Conservation (phyloP, 2,797 vertebrate species). For the Falco rusticolus region DNA sequence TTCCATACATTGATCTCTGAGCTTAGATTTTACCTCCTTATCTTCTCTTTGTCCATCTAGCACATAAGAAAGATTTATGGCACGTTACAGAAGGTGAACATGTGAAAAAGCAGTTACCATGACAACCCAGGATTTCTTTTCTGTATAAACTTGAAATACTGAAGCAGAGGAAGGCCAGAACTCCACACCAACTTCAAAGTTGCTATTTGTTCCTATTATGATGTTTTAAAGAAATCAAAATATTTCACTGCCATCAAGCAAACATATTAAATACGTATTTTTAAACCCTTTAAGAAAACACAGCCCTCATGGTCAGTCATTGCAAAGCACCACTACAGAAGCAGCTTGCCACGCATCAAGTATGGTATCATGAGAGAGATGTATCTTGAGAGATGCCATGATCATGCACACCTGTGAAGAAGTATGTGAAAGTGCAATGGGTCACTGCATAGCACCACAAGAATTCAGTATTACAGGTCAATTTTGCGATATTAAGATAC, state of each 20-base stretch:
- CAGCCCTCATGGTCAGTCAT: background rate
- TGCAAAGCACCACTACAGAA: background rate
- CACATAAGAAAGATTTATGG: slow-evolving; percentile 61
- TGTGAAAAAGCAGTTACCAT: slow-evolving; percentile 64
- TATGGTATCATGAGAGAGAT: background rate
- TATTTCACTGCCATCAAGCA: background rate
- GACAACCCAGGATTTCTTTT: slow-evolving; percentile 63
- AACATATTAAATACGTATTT: background rate
- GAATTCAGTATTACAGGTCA: background rate
- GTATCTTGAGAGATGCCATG: background rate
- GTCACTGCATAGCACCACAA: background rate
- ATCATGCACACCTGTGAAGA: background rate
- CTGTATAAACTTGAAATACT: slow-evolving; percentile 33
- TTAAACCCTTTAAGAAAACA: background rate
- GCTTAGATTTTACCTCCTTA: slow-evolving; percentile 57
- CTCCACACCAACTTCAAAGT: slow-evolving; percentile 35
- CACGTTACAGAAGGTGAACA: slow-evolving; percentile 26
- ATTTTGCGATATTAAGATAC: background rate
- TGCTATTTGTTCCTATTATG: background rate
- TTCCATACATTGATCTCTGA: slow-evolving; percentile 20
- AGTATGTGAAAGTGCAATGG: background rate
- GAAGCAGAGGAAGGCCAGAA: slow-evolving; percentile 5
- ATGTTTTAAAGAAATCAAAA: slow-evolving; percentile 10
- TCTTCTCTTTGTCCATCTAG: slow-evolving; percentile 54
- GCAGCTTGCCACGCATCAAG: background rate